A percentile compares a stretch with the other conserved stretches of the same genome.
Conservation (phyloP, 1,140 invertebrate genomes). For the Venustaconcha ellipsiformis region DNA sequence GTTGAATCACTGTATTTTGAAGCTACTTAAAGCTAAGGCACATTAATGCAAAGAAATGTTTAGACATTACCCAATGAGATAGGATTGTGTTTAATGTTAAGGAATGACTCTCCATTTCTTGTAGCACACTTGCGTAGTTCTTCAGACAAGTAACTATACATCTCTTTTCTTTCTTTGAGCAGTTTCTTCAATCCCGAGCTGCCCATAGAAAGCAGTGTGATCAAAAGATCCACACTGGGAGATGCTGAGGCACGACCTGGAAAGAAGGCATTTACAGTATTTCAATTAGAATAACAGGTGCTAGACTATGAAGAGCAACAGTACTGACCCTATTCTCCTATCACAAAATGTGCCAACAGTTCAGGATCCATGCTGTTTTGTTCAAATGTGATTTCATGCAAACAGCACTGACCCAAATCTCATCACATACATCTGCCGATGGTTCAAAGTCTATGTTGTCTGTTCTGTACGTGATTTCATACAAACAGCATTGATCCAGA, state of each 20-base stretch:
- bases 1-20: no score
- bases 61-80: constrained; percentile 79
- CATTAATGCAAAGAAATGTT: background rate
- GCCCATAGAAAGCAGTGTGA: constrained; percentile 84
- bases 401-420: no score
- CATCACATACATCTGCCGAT: no score
- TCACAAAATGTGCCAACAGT: no score
- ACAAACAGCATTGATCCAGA: no score
- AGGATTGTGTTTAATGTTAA: constrained; percentile 79
- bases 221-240: constrained; percentile 83
- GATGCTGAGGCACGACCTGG: constrained; percentile 80
- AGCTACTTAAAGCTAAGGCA: no score
- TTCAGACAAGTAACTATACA: constrained; percentile 77
- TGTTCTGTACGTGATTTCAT: no score
- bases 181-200: constrained; percentile 77
- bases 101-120: constrained; percentile 76
- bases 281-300: background rate
- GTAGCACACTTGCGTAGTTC: constrained; percentile 74
- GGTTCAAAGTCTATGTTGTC: no score
- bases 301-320: background rate
- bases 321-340: no score
- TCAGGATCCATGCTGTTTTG: no score
- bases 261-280: background rate
- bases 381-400: no score
- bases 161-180: constrained; percentile 76